These are phyloP conservation scores for Halictus rubicundus DNA, from an alignment of 1,140 invertebrate species.

Conservation along the genomic window DNA sequence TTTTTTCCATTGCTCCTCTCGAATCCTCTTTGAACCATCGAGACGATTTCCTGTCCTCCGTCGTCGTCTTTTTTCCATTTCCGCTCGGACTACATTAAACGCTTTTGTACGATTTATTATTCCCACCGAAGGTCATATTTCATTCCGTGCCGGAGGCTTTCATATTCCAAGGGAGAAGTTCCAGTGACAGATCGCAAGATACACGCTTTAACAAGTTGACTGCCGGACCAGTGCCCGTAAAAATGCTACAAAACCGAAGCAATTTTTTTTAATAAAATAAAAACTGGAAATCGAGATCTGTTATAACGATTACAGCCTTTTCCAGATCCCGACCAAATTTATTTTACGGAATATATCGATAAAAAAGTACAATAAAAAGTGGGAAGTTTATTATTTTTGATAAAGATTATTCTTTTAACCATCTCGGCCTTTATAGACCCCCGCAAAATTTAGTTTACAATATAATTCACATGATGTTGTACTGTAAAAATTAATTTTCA, in stretches of 20 bases:
- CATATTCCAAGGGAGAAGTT: neutral
- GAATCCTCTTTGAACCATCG: slow-evolving; percentile 31
- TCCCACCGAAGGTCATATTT: slow-evolving; percentile 24
- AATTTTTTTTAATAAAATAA: too few relatives aligned
- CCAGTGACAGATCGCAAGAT: neutral
- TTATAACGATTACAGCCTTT: too few relatives aligned
- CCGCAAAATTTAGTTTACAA: too few relatives aligned
- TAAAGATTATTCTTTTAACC: too few relatives aligned
- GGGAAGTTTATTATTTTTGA: too few relatives aligned
- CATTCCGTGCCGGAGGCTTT: neutral
- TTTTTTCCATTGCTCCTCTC: slow-evolving; percentile 36
- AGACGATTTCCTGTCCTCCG: slow-evolving; percentile 37
- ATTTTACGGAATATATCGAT: too few relatives aligned
- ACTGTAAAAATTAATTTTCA: too few relatives aligned
- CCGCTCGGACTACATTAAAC: slow-evolving; percentile 37
- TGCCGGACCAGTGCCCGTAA: neutral
- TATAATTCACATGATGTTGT: too few relatives aligned
- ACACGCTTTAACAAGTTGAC: neutral
- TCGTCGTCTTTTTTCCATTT: slow-evolving; percentile 20
- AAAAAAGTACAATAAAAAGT: too few relatives aligned
- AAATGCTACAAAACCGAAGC: neutral
- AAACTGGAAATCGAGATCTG: too few relatives aligned
- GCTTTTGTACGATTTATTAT: slow-evolving; percentile 27
- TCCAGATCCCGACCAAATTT: too few relatives aligned
- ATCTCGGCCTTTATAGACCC: too few relatives aligned